Conservation (phyloP, 2,888 invertebrate genomes). For the Chesias legatella region DNA sequence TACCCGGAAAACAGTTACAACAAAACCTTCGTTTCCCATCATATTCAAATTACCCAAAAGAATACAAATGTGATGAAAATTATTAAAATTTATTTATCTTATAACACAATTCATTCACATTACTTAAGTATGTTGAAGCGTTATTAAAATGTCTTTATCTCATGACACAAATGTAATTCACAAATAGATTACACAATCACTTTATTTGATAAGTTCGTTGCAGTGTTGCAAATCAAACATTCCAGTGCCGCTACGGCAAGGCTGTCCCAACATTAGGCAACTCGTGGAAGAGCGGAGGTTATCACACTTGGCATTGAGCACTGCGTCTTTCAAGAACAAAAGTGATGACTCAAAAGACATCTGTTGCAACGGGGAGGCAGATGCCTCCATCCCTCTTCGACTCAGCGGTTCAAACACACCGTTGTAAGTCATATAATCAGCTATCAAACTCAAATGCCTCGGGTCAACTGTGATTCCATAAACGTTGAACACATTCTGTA, state of each 20-base stretch:
- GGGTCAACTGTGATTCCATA: constrained; percentile 98
- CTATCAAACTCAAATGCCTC: constrained; percentile 94
- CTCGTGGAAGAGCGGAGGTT: constrained; percentile 91
- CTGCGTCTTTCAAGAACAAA: constrained; percentile 90
- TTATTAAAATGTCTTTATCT: no score
- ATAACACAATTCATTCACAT: no score
- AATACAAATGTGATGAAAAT: no score
- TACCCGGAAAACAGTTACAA: no score
- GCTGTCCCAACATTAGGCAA: constrained; percentile 91
- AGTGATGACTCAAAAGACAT: constrained; percentile 98
- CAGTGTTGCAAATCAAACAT: constrained; percentile 77
- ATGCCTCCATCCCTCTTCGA: constrained; percentile 92
- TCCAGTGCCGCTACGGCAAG: constrained; percentile 91
- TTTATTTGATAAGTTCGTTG: constrained; percentile 39
- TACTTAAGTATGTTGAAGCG: no score
- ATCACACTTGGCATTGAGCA: constrained; percentile 86
- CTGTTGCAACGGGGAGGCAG: constrained; percentile 97
- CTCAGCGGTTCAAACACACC: constrained; percentile 95
- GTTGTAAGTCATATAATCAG: constrained; percentile 99
- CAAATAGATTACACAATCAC: constrained; percentile 4
- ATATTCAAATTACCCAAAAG: no score
- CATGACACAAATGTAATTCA: background rate
- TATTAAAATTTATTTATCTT: no score
- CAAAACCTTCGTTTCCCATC: no score
- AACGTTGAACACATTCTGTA: constrained; percentile 96